phyloP scores from a whole-genome alignment of 2,113 vertebrate species.

The Agelaius tricolor region DNA sequence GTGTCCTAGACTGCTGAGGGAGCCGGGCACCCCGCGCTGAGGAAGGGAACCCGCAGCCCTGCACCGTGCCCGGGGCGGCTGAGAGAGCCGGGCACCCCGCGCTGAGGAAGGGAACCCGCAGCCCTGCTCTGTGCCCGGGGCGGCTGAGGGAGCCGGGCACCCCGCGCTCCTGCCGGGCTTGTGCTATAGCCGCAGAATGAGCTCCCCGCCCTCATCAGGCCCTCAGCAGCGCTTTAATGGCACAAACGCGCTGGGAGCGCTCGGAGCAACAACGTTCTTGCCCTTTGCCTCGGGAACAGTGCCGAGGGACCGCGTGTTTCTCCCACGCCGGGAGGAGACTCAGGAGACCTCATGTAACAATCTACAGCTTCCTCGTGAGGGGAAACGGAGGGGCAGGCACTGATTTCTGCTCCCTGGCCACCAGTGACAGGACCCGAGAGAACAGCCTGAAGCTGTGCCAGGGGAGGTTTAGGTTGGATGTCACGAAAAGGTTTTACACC shows the following conservation, averaged over 20 bases:
- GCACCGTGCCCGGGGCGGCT: accelerated
- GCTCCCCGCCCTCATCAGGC: accelerated
- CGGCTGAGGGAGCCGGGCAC: background rate
- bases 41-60: background rate
- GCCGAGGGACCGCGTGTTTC: accelerated
- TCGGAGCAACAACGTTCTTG: accelerated
- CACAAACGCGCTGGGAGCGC: too few relatives aligned
- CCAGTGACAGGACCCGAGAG: background rate
- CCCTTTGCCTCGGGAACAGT: background rate
- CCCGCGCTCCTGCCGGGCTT: background rate
- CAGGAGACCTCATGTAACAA: background rate
- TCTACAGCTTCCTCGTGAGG: background rate
- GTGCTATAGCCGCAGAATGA: accelerated
- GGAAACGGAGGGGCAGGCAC: background rate
- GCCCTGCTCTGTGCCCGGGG: accelerated
- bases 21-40: background rate
- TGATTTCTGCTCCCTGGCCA: background rate
- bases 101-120: too few relatives aligned
- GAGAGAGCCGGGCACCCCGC: background rate
- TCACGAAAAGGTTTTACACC: background rate
- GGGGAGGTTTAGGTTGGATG: background rate
- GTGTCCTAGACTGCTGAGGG: background rate
- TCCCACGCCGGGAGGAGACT: too few relatives aligned
- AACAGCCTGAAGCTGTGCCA: background rate
- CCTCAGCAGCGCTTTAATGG: background rate